Evolutionary conservation across 2,888 invertebrate species (phyloP), one percentile per base, ranked within the genome.

Genomic region (Acanthopleura granulata): DNA sequence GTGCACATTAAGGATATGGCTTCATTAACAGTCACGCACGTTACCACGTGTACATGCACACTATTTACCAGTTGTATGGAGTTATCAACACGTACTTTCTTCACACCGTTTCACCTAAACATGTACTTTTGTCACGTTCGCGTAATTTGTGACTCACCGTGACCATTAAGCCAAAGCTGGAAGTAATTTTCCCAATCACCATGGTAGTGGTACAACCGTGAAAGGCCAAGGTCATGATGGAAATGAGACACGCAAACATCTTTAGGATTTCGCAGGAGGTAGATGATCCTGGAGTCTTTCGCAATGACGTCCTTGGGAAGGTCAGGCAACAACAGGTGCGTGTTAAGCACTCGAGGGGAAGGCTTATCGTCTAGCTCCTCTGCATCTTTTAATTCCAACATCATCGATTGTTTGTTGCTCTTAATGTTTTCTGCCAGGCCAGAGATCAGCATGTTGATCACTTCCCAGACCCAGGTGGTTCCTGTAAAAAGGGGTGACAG

Each of bases 251-350:
- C 66, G 25, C 66, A 66, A 15, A 66, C 66, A 27, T 66, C 66
- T 66, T 66, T 66, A 22, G 66, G 66, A 27, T 66, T 66, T 22
- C 66, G 66, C 16, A 66, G 66, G 16, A 66, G 66, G 29, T 66
- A 66, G 29, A 66, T 66, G 25, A 66, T 66, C 25, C 29, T 66
- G 6, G 25, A 66, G 27, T 66, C 25, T 57, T 22, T 18, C 57
- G n/a, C n/a, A 6, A 27, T 3, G 66, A 66, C 25, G 29, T 66
- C 66, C 25, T 18, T 22, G 14, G 66, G 66, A 16, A 66, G 66
- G 29, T 66, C 66, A 16, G 66, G 66, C 6, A 66, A 27, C 15
- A 27, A 27, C 22, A 22, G 29, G 25, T 66, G 66, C 6, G 66
- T 66, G 29, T 66, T 66, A 1, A 66, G 22, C 1, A 66, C 25